Percentiles rank a stretch among this genome's conserved stretches.
These are phyloP conservation scores for Scopus umbretta DNA, from an alignment of 2,113 vertebrate genomes.

Conservation along the genomic window DNA sequence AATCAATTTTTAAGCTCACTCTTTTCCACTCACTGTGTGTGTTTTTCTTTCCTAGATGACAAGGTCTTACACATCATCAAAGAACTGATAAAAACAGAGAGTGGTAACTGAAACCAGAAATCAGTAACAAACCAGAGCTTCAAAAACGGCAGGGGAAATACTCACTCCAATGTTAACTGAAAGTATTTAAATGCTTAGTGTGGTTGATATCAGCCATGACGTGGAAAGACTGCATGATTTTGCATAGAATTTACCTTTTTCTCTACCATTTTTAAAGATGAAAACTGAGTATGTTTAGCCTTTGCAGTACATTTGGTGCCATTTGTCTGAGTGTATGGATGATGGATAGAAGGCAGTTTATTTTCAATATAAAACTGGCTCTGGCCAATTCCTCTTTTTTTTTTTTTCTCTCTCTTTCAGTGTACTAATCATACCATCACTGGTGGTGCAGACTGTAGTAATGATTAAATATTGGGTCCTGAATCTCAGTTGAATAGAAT, in stretches of 20 bases:
- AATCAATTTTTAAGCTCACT: not conserved
- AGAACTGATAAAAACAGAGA: constrained; percentile 88
- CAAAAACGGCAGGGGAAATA: not conserved
- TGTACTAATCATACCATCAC: not conserved
- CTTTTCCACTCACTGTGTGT: not conserved
- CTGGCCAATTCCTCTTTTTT: not conserved
- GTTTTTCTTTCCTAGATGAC: constrained; percentile 77
- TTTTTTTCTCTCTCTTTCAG: too few species aligned
- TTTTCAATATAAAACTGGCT: not conserved
- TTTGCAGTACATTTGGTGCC: constrained; percentile 60
- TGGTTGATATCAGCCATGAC: not conserved
- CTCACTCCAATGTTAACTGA: not conserved
- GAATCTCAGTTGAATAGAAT: not conserved
- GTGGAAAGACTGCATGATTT: constrained; percentile 50
- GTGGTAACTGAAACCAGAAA: constrained; percentile 36
- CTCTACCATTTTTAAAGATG: constrained; percentile 15
- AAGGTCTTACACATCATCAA: constrained; percentile 87
- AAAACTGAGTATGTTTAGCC: not conserved
- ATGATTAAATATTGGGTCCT: not conserved
- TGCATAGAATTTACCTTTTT: constrained; percentile 38
- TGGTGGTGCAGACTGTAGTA: not conserved
- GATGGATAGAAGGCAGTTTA: not conserved
- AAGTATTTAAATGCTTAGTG: constrained; percentile 2
- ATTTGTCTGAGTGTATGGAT: not conserved
- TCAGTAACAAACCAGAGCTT: not conserved